These are phyloP conservation scores for Andricus grossulariae DNA, from an alignment of 1,140 invertebrate species.

Conservation along the genomic window DNA sequence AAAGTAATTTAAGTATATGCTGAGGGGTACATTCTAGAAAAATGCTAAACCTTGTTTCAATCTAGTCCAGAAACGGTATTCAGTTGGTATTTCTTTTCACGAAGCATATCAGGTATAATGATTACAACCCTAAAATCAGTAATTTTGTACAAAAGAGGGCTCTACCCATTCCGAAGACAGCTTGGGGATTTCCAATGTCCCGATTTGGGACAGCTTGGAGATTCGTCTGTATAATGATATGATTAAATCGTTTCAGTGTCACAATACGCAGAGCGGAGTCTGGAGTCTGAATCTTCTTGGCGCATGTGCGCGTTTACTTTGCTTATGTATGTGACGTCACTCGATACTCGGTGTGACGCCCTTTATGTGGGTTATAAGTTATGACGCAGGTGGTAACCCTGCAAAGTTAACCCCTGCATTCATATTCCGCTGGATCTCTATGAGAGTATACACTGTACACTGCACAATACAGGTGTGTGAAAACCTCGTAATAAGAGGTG, in stretches of 20 bases:
- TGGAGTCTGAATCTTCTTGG: conserved; percentile 41
- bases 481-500: conserved; percentile 4
- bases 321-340: conserved; percentile 62
- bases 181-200: too few species aligned
- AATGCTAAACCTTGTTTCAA: too few species aligned
- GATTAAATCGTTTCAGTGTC: conserved; percentile 13
- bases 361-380: conserved; percentile 73
- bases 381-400: conserved; percentile 66
- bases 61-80: too few species aligned
- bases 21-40: too few species aligned
- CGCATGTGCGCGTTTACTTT: conserved; percentile 2
- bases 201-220: too few species aligned
- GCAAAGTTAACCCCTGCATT: conserved; percentile 62
- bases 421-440: conserved; percentile 50
- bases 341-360: conserved; percentile 67
- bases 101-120: too few species aligned
- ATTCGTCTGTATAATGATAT: not conserved
- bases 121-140: too few species aligned
- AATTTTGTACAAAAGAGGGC: too few species aligned
- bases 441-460: not conserved
- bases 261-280: conserved; percentile 8
- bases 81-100: too few species aligned
- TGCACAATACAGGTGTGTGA: not conserved
- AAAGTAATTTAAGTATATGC: too few species aligned
- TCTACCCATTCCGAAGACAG: too few species aligned